Conservation (phyloP, 2,797 vertebrate genomes). For the Eulemur albifrons region DNA sequence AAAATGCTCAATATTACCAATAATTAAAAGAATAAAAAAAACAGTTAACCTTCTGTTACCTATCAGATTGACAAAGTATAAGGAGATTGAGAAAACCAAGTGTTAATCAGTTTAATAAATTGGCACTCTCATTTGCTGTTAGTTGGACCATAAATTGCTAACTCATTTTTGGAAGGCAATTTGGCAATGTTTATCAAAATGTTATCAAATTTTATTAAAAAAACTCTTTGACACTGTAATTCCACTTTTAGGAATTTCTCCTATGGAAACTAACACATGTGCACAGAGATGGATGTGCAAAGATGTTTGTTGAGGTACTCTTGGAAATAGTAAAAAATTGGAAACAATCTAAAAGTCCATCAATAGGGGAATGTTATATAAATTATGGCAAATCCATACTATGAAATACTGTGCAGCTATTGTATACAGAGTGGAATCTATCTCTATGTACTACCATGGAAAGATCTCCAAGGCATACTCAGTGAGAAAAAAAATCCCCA, state of each 20-base stretch:
- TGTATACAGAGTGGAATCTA: not conserved
- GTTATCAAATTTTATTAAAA: constrained; percentile 31
- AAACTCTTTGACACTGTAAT: not conserved
- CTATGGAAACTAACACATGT: not conserved
- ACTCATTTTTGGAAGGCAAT: constrained; percentile 33
- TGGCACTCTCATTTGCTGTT: constrained; percentile 24
- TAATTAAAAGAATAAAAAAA: not conserved
- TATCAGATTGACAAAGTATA: not conserved
- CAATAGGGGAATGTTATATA: not conserved
- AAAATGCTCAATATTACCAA: not conserved
- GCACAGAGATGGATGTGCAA: not conserved
- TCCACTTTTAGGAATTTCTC: constrained; percentile 29
- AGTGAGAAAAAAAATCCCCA: constrained; percentile 10
- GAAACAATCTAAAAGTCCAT: not conserved
- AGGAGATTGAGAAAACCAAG: not conserved
- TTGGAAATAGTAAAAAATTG: not conserved
- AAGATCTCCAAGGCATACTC: not conserved
- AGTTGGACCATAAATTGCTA: not conserved
- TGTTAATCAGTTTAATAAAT: not conserved
- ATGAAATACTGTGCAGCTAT: not conserved
- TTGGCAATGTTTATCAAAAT: constrained; percentile 34
- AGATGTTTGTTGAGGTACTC: not conserved
- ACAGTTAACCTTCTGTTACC: not conserved
- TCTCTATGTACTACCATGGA: not conserved
- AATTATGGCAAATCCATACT: not conserved